These are phyloP conservation scores for Drosophila demipolita DNA, from an alignment of 2,888 invertebrate genomes.

Conservation along the genomic window DNA sequence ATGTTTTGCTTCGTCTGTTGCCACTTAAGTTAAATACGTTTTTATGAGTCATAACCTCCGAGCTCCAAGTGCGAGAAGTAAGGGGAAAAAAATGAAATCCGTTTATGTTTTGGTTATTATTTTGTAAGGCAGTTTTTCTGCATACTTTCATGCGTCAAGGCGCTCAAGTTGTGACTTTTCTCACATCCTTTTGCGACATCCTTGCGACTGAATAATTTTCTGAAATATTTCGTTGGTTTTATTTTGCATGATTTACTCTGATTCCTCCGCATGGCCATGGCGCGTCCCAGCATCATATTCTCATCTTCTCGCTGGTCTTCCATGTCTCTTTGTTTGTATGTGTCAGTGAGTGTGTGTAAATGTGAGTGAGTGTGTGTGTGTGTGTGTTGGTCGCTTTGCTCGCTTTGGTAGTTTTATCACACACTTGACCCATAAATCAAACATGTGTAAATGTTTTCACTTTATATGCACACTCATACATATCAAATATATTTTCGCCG, in stretches of 20 bases:
- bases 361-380: neutral
- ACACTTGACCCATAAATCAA: slow-evolving; percentile 80
- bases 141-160: slow-evolving; percentile 58
- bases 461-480: slow-evolving; percentile 77
- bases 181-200: slow-evolving; percentile 58
- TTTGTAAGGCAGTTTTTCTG: slow-evolving; percentile 49
- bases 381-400: slow-evolving; percentile 30
- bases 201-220: slow-evolving; percentile 69
- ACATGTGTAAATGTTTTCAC: slow-evolving; percentile 79
- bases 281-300: slow-evolving; percentile 13
- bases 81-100: slow-evolving; percentile 14
- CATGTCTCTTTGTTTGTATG: slow-evolving; percentile 13
- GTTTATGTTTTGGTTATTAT: slow-evolving; percentile 30
- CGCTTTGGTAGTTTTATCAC: slow-evolving; percentile 78
- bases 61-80: neutral
- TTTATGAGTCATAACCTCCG: slow-evolving; percentile 51
- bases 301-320: slow-evolving; percentile 37
- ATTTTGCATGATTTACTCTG: slow-evolving; percentile 78
- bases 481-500: slow-evolving; percentile 73
- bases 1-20: slow-evolving; percentile 11
- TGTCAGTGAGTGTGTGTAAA: neutral
- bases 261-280: slow-evolving; percentile 39
- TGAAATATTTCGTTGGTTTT: slow-evolving; percentile 62
- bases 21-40: slow-evolving; percentile 65
- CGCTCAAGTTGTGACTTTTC: slow-evolving; percentile 62